Evolutionary conservation across 2,797 vertebrate species (phyloP).

Genomic region (Neomorphus geoffroyi): DNA sequence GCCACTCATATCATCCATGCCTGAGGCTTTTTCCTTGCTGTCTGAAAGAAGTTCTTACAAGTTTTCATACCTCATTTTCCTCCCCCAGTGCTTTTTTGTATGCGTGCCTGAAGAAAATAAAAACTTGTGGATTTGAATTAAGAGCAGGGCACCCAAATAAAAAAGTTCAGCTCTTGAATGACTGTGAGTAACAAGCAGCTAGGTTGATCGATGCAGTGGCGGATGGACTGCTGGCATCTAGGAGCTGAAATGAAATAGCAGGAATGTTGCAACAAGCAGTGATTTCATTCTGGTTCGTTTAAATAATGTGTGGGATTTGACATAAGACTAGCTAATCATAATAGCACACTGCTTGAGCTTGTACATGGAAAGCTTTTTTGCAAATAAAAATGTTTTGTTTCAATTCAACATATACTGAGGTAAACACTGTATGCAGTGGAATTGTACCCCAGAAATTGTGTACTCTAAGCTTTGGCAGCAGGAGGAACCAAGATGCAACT

Average conservation of each 20-base stretch:
- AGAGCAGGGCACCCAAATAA: not conserved
- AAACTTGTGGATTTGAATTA: not conserved
- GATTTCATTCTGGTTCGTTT: not conserved
- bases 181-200: not conserved
- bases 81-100: not conserved
- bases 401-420: not conserved
- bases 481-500: constrained; percentile 9
- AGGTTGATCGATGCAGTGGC: not conserved
- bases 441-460: not conserved
- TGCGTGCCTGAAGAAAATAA: not conserved
- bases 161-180: not conserved
- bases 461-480: not conserved
- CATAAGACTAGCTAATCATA: not conserved
- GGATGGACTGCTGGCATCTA: not conserved
- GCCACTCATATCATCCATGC: not conserved
- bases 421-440: not conserved
- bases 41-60: not conserved
- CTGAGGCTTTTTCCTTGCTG: not conserved
- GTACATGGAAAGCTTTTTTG: not conserved
- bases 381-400: not conserved
- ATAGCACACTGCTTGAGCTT: not conserved
- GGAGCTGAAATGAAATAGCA: not conserved
- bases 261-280: not conserved
- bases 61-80: not conserved
- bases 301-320: not conserved